Conservation (phyloP, 2,797 vertebrate species). For the Eidolon dupreanum region DNA sequence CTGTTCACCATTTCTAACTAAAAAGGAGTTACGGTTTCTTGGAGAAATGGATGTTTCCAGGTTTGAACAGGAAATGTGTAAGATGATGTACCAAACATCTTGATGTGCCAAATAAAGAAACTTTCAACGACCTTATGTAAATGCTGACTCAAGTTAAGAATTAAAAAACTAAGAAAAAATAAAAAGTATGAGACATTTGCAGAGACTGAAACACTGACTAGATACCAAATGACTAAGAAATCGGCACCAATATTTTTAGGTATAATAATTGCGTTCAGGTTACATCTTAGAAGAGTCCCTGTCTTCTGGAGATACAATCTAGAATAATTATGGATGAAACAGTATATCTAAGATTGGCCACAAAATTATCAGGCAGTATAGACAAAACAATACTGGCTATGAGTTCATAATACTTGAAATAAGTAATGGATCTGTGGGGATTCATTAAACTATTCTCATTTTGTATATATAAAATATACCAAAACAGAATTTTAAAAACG, state of each 20-base stretch:
- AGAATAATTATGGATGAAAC: conserved; percentile 13
- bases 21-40: not conserved
- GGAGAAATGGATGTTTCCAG: not conserved
- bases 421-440: not conserved
- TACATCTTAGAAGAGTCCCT: not conserved
- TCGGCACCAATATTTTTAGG: not conserved
- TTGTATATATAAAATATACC: not conserved
- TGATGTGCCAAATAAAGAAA: not conserved
- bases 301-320: not conserved
- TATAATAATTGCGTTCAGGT: not conserved
- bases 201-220: not conserved
- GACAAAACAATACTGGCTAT: conserved; percentile 1
- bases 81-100: not conserved
- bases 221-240: not conserved
- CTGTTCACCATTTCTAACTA: not conserved
- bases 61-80: not conserved
- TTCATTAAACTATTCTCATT: not conserved
- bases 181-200: not conserved
- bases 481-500: not conserved
- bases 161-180: not conserved
- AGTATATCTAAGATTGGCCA: not conserved
- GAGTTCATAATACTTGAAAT: not conserved
- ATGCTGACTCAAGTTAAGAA: not conserved
- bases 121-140: not conserved
- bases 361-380: not conserved